Percentiles rank a stretch among this genome's conserved stretches.
These are phyloP conservation scores for Hypena proboscidalis DNA, from an alignment of 2,888 invertebrate species.

Conservation along the genomic window DNA sequence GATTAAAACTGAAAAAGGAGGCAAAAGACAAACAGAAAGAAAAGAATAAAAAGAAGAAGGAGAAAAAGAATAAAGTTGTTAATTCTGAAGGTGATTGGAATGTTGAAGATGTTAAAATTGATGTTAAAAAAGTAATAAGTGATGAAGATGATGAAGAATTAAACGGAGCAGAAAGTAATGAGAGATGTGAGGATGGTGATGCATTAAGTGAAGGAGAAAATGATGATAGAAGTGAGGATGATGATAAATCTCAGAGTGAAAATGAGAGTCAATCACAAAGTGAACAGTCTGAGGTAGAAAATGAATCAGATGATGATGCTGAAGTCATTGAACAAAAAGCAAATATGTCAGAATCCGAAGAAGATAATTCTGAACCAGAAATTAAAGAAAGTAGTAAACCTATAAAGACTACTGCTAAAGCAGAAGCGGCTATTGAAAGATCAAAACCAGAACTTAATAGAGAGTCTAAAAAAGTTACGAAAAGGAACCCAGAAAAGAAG, in stretches of 20 bases:
- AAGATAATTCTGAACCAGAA: conserved; percentile 5
- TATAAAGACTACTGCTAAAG: not conserved
- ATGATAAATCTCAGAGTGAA: conserved; percentile 2
- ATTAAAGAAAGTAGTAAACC: not conserved
- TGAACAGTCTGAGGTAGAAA: conserved; percentile 6
- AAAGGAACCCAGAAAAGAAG: conserved; percentile 57
- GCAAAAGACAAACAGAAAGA: conserved; percentile 66
- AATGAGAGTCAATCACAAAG: conserved; percentile 15
- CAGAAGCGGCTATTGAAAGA: not conserved
- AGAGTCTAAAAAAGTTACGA: conserved; percentile 26
- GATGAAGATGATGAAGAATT: conserved; percentile 20
- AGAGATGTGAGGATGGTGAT: conserved; percentile 13
- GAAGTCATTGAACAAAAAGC: conserved; percentile 6
- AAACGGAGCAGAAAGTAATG: conserved; percentile 28
- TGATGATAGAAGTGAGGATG: conserved; percentile 15
- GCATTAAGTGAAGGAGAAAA: conserved; percentile 5
- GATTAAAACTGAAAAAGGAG: conserved; percentile 72
- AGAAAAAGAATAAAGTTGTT: conserved; percentile 48
- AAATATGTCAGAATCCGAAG: conserved; percentile 9
- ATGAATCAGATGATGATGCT: conserved; percentile 16
- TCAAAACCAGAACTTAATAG: not conserved
- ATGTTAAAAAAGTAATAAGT: conserved; percentile 27
- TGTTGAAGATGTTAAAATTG: conserved; percentile 55
- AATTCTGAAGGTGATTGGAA: conserved; percentile 66
- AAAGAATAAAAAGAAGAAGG: conserved; percentile 63